phyloP scores from a whole-genome alignment of 2,888 invertebrate genomes.

The Linnaemya vulpina region DNA sequence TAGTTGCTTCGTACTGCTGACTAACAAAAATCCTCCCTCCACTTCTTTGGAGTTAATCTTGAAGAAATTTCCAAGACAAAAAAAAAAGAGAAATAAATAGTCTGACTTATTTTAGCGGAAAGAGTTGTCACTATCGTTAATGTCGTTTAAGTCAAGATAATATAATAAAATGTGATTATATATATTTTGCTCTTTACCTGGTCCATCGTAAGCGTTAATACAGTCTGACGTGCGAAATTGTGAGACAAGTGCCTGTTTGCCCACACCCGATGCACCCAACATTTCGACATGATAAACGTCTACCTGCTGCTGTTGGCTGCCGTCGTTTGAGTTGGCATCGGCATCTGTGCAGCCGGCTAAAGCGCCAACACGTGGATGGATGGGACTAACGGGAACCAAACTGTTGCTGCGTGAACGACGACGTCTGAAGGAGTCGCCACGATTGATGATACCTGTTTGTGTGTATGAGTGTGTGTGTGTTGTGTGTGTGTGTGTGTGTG shows the following conservation, averaged over 20 bases:
- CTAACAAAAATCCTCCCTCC: neutral
- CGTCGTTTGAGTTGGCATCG: conserved; percentile 81
- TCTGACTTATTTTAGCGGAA: neutral
- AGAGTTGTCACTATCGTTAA: neutral
- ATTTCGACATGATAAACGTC: conserved; percentile 89
- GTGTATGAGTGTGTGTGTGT: neutral
- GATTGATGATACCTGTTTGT: conserved; percentile 91
- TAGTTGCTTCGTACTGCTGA: neutral
- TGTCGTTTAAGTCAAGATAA: neutral
- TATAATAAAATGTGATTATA: conserved; percentile 1
- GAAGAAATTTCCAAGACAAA: neutral
- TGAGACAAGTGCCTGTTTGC: conserved; percentile 92
- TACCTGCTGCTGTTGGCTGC: conserved; percentile 84
- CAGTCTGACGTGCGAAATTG: conserved; percentile 97
- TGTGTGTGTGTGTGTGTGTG: conserved; percentile 78
- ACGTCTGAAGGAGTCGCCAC: conserved; percentile 96
- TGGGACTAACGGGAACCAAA: conserved; percentile 86
- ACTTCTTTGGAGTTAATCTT: neutral
- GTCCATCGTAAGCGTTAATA: conserved; percentile 96
- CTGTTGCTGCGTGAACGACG: conserved; percentile 93
- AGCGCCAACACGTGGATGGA: conserved; percentile 82
- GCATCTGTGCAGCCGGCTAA: conserved; percentile 70
- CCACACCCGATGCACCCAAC: conserved; percentile 91
- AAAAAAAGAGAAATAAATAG: neutral
- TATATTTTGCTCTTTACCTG: conserved; percentile 85